Percentiles rank a stretch among this genome's conserved stretches.
Conservation (phyloP, 2,888 invertebrate species). For the Punctoribates punctum region DNA sequence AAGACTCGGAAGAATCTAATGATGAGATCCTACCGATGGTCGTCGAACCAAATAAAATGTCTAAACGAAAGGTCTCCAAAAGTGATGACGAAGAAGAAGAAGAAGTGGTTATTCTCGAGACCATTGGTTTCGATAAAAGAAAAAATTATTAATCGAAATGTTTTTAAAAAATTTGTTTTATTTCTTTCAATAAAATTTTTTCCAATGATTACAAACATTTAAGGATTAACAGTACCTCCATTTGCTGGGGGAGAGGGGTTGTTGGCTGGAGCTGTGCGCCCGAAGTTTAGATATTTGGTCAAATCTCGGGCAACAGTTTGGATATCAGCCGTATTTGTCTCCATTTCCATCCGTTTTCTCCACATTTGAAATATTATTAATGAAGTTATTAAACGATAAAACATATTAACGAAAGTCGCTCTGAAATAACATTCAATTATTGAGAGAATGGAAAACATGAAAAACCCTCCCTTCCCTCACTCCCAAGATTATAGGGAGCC, state of each 20-base stretch:
- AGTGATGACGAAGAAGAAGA: conserved; percentile 24
- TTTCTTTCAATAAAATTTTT: too few relatives aligned
- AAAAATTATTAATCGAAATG: not conserved
- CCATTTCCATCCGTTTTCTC: not conserved
- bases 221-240: not conserved
- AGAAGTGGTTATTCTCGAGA: not conserved
- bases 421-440: not conserved
- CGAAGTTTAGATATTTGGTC: not conserved
- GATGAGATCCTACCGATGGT: not conserved
- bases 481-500: too few relatives aligned
- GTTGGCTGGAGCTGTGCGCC: not conserved
- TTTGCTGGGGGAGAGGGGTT: not conserved
- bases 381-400: not conserved
- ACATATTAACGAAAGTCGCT: not conserved
- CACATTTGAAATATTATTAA: not conserved
- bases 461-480: too few relatives aligned
- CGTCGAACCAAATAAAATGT: not conserved
- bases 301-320: conserved; percentile 2
- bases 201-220: not conserved
- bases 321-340: not conserved
- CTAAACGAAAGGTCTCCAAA: not conserved
- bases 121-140: conserved; percentile 6
- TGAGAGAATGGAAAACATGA: too few relatives aligned
- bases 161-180: not conserved
- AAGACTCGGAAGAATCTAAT: not conserved